Percentiles rank a stretch among this genome's conserved stretches.
Evolutionary conservation across 2,797 vertebrate species (phyloP).

Genomic region (Halcyon smyrnensis): DNA sequence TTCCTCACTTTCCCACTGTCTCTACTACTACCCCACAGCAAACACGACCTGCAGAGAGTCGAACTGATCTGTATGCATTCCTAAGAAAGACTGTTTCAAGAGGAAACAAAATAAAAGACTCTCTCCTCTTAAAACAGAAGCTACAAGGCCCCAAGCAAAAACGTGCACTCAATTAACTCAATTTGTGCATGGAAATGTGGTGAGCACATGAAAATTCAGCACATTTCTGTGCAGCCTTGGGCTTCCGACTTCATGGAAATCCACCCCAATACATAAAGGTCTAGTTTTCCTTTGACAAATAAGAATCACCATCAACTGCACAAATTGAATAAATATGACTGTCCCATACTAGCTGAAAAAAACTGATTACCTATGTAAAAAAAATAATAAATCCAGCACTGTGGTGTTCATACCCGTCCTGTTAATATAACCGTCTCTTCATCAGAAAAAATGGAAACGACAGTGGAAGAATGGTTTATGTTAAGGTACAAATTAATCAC

Average conservation of each 20-base stretch:
- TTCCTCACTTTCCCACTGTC: background rate
- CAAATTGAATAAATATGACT: background rate
- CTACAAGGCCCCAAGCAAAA: background rate
- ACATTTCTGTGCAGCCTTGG: background rate
- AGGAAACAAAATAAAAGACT: background rate
- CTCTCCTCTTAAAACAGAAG: background rate
- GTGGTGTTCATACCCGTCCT: background rate
- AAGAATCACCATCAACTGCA: background rate
- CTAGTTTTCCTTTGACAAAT: background rate
- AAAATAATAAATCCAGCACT: background rate
- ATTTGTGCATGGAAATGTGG: conserved; percentile 9
- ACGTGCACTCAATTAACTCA: background rate
- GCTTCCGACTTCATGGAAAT: conserved; percentile 8
- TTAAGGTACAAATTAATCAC: background rate
- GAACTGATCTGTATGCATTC: background rate
- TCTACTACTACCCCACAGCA: background rate
- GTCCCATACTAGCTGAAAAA: background rate
- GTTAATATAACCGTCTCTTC: background rate
- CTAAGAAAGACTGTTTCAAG: background rate
- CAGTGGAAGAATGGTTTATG: background rate
- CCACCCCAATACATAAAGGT: background rate
- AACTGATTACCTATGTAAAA: background rate
- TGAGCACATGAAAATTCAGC: background rate
- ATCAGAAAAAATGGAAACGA: background rate
- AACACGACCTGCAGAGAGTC: background rate